Evolutionary conservation across 1,140 invertebrate species (phyloP).

Genomic region (Eufriesea mexicana): DNA sequence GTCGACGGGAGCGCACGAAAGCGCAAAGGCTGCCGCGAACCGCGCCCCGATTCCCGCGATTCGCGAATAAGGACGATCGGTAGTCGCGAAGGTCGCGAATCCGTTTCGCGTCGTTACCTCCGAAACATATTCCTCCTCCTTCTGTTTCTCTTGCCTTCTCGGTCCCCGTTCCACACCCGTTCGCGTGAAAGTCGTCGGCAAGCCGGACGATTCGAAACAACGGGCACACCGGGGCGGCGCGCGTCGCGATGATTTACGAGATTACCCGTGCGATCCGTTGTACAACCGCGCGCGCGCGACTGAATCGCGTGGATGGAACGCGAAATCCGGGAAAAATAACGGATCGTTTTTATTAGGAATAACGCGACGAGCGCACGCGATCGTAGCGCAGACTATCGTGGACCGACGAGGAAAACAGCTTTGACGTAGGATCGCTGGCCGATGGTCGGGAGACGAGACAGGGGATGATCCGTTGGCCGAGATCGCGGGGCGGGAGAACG

Average conservation of each 20-base stretch:
- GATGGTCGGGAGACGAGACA: too few species aligned
- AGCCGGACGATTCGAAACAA: slow-evolving; percentile 3
- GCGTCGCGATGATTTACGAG: slow-evolving; percentile 45
- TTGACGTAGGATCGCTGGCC: too few species aligned
- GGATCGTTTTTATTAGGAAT: background rate
- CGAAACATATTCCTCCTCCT: slow-evolving; percentile 10
- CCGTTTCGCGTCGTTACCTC: slow-evolving; percentile 21
- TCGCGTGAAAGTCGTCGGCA: slow-evolving; percentile 4
- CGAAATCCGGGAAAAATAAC: background rate
- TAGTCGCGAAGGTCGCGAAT: background rate
- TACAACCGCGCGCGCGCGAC: background rate
- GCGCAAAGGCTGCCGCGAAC: slow-evolving; percentile 10
- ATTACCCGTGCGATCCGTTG: slow-evolving; percentile 26
- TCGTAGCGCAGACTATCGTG: too few species aligned
- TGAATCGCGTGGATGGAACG: background rate
- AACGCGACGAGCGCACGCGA: too few species aligned
- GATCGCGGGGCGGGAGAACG: too few species aligned
- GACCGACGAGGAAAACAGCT: too few species aligned
- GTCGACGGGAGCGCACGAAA: slow-evolving; percentile 28
- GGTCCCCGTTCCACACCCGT: background rate
- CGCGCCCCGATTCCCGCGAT: slow-evolving; percentile 27
- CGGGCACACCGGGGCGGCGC: background rate
- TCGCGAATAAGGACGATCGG: slow-evolving; percentile 55
- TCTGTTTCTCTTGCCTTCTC: background rate
- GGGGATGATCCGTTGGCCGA: too few species aligned